Base-by-base conservation (phyloP, 2,113 vertebrate species). In the Sardina pilchardus region DNA sequence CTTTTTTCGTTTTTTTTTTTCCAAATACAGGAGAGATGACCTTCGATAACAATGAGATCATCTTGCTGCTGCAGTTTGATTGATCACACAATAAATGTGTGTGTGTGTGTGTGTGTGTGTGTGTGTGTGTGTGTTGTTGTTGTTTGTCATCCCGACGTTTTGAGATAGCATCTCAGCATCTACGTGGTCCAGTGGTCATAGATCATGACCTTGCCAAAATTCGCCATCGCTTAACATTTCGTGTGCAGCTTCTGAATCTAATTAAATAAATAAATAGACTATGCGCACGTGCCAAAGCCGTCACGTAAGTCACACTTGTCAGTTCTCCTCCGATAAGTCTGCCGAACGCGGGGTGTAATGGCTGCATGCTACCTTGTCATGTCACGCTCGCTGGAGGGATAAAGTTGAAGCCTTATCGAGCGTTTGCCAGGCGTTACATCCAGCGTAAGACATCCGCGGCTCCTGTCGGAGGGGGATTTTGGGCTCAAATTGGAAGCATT, bases 11-110 rank as follows among this genome's bases (percentile, higher is more conserved):
- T 56, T 19, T 19, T 53, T 56, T 56, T 19, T 47, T 47, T 47
- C 12, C 12, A 47, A 47, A 47, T 47, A 47, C 16, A 21, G 50
- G 24, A n/a, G 56, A 6, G 56, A 24, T 63, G 21, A 26, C 24
- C 56, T 63, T 63, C 24, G 56, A n/a, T 63, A n/a, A 63, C 5
- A 63, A n/a, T 63, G 21, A 63, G 21, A 63, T 63, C 56, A 63
- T 63, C 56, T n/a, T 6, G 2, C 56, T n/a, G 24, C 56, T n/a
- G 5, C 24, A 63, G 56, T n/a, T 63, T 63, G 56, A 63, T n/a
- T 63, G 56, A 63, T 63, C 56, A 63, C 56, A n/a, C 56, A 63
- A 63, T 63, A 63, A 63, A 9, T 63, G 24, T 63, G 56, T 59
- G 24, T 59, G 56, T 59, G 56, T 63, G 56, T 63, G 50, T 63